Base-by-base conservation (phyloP, 2,888 invertebrate species). In the Philonicus albiceps region DNA sequence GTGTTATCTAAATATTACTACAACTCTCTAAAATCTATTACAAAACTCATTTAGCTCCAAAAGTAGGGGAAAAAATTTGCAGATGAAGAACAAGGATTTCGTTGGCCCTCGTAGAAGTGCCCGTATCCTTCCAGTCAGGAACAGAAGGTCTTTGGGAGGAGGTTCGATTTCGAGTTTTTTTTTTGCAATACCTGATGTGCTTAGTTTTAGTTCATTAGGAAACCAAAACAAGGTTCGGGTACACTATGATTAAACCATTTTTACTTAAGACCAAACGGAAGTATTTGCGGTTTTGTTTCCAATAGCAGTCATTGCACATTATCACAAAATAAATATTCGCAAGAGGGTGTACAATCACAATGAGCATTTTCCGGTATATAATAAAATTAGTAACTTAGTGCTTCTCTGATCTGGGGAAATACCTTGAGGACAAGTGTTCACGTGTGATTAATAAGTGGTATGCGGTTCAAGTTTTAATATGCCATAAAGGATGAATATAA, bases 111-210 rank as follows among this genome's bases (percentile, higher is more conserved):
- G 72, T 64, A 55, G 72, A 83, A 83, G 40, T 72, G 19, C 13
- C 31, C 13, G 72, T 64, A 72, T 81, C 55, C 78, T 87, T 87
- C 87, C 86, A 87, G 87, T 87, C 75, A 87, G 86, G 74, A 78
- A 86, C 83, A 86, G 86, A 85, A 85, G 83, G 84, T 64, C 84
- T 75, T 85, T 64, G 78, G 83, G 73, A 78, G 74, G 64, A 81
- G 87, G 86, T 87, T 86, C 64, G 83, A 55, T 83, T 75, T 19
- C 72, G 64, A 55, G 27, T 72, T 74, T 34, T 19, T 34, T 19
- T 43, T 75, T 75, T 84, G 76, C 75, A 22, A 27, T 75, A 22
- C 49, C 40, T 49, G 27, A 30, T 31, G 49, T 49, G 49, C 31
- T 80, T 27, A 53, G 80, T 80, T 80, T 53, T 49, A 30, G 53